phyloP scores from a whole-genome alignment of 2,797 vertebrate species.

The Hippopotamyrus pictus region DNA sequence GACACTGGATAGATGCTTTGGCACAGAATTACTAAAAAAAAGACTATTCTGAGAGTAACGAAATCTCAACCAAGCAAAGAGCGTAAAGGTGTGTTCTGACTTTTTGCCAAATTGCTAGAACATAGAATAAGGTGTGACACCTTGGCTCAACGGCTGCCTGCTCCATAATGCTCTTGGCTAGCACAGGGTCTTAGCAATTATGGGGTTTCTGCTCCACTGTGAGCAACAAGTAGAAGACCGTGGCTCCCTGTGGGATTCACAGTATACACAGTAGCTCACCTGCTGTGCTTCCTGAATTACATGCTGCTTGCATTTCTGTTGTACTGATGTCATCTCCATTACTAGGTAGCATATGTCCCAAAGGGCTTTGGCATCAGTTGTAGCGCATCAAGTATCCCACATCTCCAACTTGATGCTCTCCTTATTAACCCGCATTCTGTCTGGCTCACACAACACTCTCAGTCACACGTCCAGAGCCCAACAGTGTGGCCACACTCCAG shows the following conservation, averaged over 20 bases:
- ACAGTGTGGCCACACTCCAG: neutral
- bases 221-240: neutral
- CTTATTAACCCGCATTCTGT: neutral
- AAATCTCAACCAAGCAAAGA: neutral
- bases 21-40: neutral
- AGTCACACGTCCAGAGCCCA: neutral
- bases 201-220: neutral
- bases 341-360: neutral
- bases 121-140: neutral
- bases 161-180: neutral
- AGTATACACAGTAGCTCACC: neutral
- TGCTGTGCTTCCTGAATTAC: neutral
- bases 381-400: neutral
- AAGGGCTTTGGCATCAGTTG: neutral
- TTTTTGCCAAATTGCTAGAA: neutral
- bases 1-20: neutral
- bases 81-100: neutral
- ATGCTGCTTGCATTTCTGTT: neutral
- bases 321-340: neutral
- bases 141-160: neutral
- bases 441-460: neutral
- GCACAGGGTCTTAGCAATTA: neutral
- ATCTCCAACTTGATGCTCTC: neutral
- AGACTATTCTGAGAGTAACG: neutral
- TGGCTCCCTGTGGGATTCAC: neutral